These are phyloP conservation scores for Julus scanicus DNA, from an alignment of 2,888 invertebrate species.

Conservation along the genomic window DNA sequence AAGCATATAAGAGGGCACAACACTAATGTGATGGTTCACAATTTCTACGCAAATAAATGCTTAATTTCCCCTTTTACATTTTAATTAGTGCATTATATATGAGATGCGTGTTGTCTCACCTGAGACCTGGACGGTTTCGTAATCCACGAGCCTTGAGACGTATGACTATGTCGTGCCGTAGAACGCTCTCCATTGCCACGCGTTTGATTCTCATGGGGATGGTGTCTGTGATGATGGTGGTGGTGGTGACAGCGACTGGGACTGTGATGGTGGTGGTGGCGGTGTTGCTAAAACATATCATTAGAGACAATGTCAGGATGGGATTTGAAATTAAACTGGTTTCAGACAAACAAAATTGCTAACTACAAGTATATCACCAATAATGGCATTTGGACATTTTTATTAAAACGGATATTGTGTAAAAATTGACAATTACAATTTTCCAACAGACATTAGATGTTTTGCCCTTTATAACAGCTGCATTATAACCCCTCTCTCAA, in stretches of 20 bases:
- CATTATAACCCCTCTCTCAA: too few species aligned
- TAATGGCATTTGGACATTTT: too few species aligned
- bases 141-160: conserved; percentile 63
- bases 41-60: neutral
- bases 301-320: neutral
- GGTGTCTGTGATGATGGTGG: conserved; percentile 67
- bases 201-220: conserved; percentile 61
- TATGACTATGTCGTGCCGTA: conserved; percentile 63
- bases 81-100: neutral
- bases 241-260: conserved; percentile 59
- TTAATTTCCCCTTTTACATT: neutral
- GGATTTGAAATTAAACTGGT: too few species aligned
- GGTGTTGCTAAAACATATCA: conserved; percentile 62
- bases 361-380: too few species aligned
- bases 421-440: too few species aligned
- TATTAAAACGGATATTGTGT: too few species aligned
- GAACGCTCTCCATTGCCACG: conserved; percentile 57
- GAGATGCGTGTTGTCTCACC: conserved; percentile 58
- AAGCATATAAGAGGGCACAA: neutral
- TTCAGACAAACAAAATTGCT: too few species aligned
- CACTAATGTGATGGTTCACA: neutral
- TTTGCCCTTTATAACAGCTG: too few species aligned
- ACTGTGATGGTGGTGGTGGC: conserved; percentile 62
- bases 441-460: too few species aligned
- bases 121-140: conserved; percentile 63